Evolutionary conservation across 2,113 vertebrate genomes (phyloP).

Genomic region (Microtus ochrogaster): DNA sequence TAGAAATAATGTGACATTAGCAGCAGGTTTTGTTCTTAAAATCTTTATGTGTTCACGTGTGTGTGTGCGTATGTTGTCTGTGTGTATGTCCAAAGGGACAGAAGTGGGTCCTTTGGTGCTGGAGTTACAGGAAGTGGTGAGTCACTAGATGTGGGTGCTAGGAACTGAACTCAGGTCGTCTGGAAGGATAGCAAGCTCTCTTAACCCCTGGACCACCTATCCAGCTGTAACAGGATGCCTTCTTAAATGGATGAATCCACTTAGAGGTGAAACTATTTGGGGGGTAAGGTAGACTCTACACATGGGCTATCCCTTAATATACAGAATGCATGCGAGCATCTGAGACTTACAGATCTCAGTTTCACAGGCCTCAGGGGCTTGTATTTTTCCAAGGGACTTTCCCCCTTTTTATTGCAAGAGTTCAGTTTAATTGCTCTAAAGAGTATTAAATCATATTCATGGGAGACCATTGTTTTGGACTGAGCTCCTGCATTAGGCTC

Average conservation of each 20-base stretch:
- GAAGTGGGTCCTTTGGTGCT: not conserved
- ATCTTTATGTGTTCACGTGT: not conserved
- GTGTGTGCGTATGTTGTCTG: not conserved
- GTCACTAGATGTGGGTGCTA: not conserved
- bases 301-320: not conserved
- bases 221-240: not conserved
- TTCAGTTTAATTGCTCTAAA: conserved; percentile 22
- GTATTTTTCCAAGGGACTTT: not conserved
- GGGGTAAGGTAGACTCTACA: not conserved
- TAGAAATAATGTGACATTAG: not conserved
- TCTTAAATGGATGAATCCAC: not conserved
- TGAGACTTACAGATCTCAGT: not conserved
- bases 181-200: not conserved
- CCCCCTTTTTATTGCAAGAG: not conserved
- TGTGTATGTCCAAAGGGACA: not conserved
- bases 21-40: not conserved
- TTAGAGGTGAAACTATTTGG: conserved; percentile 17
- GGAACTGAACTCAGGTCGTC: not conserved
- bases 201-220: not conserved
- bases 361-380: not conserved
- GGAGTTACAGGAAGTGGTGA: not conserved
- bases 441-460: not conserved
- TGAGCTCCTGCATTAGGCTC: not conserved
- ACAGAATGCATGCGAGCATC: not conserved
- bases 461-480: not conserved